Base-by-base conservation (phyloP, 2,797 vertebrate genomes). In the Fistularia tabacaria region DNA sequence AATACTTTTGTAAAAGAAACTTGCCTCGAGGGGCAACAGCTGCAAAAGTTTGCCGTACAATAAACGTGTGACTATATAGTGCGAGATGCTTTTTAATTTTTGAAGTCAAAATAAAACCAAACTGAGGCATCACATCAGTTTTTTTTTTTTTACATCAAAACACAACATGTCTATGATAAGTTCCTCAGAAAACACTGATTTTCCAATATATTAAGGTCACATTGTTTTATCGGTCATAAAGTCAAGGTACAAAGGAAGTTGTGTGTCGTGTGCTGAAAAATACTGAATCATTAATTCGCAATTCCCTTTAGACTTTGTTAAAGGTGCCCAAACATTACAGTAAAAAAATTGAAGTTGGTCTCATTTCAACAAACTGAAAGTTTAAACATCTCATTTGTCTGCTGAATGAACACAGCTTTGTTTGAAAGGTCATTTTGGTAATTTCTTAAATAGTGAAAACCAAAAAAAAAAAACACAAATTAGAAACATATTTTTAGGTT, bases 401-500 rank as follows among this genome's bases (percentile, higher is more conserved):
- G 42, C 3, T 6, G 10, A 44, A 44, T 25, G 43, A 45, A 45
- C 14, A 45, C 11, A 46, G n/a, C 3, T 46, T 46, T 14, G 13
- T 9, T 14, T 46, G 39, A 10, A 40, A 25, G 25, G 5, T 25
- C 25, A 25, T 25, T 25, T 25, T 25, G 25, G 25, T 25, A 2
- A 25, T 25, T 25, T 25, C 25, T 25, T 25, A 25, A 49, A 38
- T n/a, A 40, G 6, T 40, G 6, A 57, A 49, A 73, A 7, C 54
- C 7, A 9, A 9, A 53, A 14, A 14, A n/a, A n/a, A n/a, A n/a
- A n/a, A n/a, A n/a, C n/a, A 54, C 64, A 71, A 49, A 77, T 79
- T 91, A 94, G 79, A 95, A 95, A 95, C 85, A 90, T 90, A 82
- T 25, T 69, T 68, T 64, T 73, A 63, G 60, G 71, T 90, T 91